Percentiles rank a stretch among this genome's conserved stretches.
phyloP scores from a whole-genome alignment of 1,140 invertebrate species.

The Drosophila parabipectinata region DNA sequence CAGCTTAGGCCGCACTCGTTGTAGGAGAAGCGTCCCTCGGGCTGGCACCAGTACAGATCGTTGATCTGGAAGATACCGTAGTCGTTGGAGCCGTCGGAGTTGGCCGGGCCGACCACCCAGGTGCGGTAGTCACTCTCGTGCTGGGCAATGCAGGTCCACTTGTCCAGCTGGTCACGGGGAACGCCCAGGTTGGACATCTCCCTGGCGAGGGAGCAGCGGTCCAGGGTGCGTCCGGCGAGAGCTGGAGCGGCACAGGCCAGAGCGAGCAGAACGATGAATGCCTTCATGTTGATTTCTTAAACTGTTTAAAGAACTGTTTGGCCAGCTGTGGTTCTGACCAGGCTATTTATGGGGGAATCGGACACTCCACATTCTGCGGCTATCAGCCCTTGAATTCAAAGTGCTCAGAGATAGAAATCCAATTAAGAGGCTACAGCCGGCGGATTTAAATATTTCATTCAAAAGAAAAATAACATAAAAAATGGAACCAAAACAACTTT shows the following conservation, averaged over 20 bases:
- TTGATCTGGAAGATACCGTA: conserved; percentile 83
- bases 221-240: conserved; percentile 59
- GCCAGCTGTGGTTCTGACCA: background rate
- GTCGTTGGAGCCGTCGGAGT: conserved; percentile 76
- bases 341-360: conserved; percentile 28
- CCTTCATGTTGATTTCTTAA: conserved; percentile 44
- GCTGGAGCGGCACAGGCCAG: conserved; percentile 51
- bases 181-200: conserved; percentile 76
- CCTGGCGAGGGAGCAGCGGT: conserved; percentile 74
- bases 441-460: conserved; percentile 29
- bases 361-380: no score
- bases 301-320: conserved; percentile 33
- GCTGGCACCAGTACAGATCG: conserved; percentile 75
- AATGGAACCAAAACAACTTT: conserved; percentile 18
- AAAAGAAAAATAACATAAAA: background rate
- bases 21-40: conserved; percentile 64
- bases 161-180: conserved; percentile 58
- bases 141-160: conserved; percentile 73
- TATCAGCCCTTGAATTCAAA: conserved; percentile 13
- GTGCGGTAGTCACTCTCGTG: conserved; percentile 70
- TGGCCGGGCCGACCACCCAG: conserved; percentile 55
- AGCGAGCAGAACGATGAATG: conserved; percentile 39
- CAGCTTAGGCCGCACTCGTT: conserved; percentile 67
- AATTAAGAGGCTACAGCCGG: conserved; percentile 10
- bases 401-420: conserved; percentile 24